Conservation (phyloP, 2,113 vertebrate genomes). For the Polypterus senegalus region DNA sequence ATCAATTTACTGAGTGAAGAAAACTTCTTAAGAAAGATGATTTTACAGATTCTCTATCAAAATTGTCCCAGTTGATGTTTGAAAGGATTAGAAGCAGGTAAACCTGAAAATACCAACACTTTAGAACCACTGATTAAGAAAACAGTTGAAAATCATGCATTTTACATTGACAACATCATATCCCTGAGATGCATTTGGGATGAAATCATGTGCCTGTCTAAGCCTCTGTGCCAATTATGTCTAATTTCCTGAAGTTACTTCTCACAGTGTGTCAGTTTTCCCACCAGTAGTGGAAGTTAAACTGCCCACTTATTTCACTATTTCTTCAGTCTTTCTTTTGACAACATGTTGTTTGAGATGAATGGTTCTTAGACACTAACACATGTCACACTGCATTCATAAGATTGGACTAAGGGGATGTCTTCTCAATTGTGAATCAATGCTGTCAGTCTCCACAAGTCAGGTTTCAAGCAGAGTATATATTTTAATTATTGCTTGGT, state of each 20-base stretch:
- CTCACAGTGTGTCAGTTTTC: constrained; percentile 1
- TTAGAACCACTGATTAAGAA: constrained; percentile 5
- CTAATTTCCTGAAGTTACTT: background rate
- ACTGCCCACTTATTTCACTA: background rate
- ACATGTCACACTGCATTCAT: no score
- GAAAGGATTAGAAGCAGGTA: constrained; percentile 2
- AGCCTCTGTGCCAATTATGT: background rate
- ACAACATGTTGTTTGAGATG: background rate
- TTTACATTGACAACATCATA: constrained; percentile 6
- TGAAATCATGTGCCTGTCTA: background rate
- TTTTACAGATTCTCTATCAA: background rate
- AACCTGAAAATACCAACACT: background rate
- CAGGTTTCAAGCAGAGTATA: no score
- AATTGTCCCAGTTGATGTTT: background rate
- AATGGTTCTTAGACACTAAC: no score
- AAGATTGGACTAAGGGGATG: no score
- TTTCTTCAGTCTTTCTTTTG: background rate
- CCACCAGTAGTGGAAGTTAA: background rate
- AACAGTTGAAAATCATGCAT: constrained; percentile 6
- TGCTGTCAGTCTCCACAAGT: no score
- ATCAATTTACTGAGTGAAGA: no score
- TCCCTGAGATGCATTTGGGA: background rate
- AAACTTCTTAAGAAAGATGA: no score
- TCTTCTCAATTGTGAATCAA: no score
- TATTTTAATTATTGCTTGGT: no score